phyloP scores from a whole-genome alignment of 2,113 vertebrate species.

The Ceratotherium simum region DNA sequence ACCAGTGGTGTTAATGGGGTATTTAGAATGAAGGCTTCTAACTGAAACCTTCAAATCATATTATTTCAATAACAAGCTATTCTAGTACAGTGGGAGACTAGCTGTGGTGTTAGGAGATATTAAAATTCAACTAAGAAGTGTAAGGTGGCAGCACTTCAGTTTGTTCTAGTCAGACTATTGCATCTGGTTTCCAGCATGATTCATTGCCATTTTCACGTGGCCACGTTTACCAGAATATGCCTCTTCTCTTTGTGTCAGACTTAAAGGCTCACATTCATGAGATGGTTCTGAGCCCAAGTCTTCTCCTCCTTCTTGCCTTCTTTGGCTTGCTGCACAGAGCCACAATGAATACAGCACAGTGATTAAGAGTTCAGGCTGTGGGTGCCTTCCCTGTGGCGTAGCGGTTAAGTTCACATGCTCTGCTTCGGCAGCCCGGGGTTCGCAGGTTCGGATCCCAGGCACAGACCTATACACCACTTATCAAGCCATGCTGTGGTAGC shows the following conservation, averaged over 20 bases:
- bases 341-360: fast-evolving
- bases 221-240: neutral
- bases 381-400: too few relatives aligned
- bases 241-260: neutral
- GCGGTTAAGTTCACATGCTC: too few relatives aligned
- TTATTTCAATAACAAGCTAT: neutral
- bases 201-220: too few relatives aligned
- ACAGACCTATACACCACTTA: too few relatives aligned
- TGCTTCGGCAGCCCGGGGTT: too few relatives aligned
- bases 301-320: neutral
- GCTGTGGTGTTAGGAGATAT: neutral
- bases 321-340: neutral
- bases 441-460: too few relatives aligned
- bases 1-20: neutral
- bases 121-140: neutral
- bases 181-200: neutral
- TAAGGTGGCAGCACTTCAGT: fast-evolving
- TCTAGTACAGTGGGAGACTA: neutral
- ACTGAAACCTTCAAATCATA: neutral
- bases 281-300: neutral
- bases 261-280: fast-evolving
- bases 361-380: too few relatives aligned
- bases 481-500: too few relatives aligned
- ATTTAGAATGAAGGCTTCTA: neutral
- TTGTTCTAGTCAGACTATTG: fast-evolving